Base-by-base conservation (phyloP, 2,113 vertebrate genomes). In the Paramormyrops kingsleyae region DNA sequence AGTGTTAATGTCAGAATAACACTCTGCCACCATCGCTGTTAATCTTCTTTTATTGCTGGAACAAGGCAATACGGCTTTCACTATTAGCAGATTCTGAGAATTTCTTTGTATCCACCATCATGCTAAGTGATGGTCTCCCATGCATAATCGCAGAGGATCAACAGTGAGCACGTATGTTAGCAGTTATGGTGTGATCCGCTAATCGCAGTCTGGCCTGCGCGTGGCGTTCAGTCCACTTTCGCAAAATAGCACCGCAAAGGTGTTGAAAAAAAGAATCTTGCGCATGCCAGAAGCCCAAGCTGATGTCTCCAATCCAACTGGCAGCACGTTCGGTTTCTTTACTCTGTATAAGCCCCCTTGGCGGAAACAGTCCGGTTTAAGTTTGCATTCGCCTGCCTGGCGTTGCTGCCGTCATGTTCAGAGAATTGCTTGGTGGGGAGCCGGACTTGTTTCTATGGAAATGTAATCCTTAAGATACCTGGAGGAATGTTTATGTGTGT, bases 261-360 rank as follows among this genome's bases (percentile, higher is more conserved):
- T 52, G 47, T 52, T 80, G n/a, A 39, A 74, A 53, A 77, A 52
- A 74, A n/a, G 31, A 70, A 74, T 39, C 17, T 4, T 24, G 19
- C 35, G 12, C 1, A 31, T 52, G 44, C 88, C 46, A 80, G 8
- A 19, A 89, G 17, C 15, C 31, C 46, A 66, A 9, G 47, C 62
- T 89, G 46, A 89, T 13, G 46, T 80, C 47, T 50, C 47, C 21
- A 19, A 53, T 80, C 70, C 88, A 80, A 31, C 66, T 89, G 88
- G 19, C 66, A 53, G 70, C 27, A 27, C 15, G 47, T 74, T 66
- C 31, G 1, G 47, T 50, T 80, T 52, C 24, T n/a, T 31, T 50
- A 44, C 13, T 52, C 88, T 39, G 9, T 12, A 80, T 31, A 89
- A 89, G 66, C 66, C 46, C 46, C 42, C 47, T 39, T 89, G 44